A percentile compares a stretch with the other conserved stretches of the same genome.
phyloP scores from a whole-genome alignment of 2,797 vertebrate species.

The Aplochiton taeniatus region DNA sequence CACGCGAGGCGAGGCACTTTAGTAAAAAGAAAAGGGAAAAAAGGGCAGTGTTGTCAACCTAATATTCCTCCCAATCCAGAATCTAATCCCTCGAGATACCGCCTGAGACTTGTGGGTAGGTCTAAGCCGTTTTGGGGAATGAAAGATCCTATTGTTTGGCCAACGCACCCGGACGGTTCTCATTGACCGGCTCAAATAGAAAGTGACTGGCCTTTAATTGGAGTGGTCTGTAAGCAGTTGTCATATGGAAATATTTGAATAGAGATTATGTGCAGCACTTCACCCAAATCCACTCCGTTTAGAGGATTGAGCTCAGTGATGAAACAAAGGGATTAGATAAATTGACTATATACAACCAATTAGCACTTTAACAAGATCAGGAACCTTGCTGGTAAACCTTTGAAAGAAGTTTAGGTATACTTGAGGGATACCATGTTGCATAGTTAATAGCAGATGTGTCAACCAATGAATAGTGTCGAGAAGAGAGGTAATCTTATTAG shows the following conservation, averaged over 20 bases:
- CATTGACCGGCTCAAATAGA: constrained; percentile 69
- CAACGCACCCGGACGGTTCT: constrained; percentile 71
- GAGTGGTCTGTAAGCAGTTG: constrained; percentile 74
- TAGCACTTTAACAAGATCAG: constrained; percentile 68
- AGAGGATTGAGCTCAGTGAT: constrained; percentile 59
- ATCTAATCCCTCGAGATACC: constrained; percentile 87
- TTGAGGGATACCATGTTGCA: constrained; percentile 51
- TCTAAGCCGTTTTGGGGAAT: constrained; percentile 65
- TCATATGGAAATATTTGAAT: constrained; percentile 87
- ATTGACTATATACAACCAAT: constrained; percentile 80
- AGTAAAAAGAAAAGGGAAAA: constrained; percentile 75
- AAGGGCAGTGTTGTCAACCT: constrained; percentile 81
- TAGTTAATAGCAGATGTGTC: constrained; percentile 70
- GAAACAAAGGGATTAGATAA: constrained; percentile 78
- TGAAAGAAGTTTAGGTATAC: constrained; percentile 63
- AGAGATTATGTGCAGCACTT: constrained; percentile 80
- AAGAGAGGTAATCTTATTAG: constrained; percentile 36
- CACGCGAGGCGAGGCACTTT: constrained; percentile 82
- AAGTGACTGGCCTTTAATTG: constrained; percentile 82
- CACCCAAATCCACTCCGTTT: constrained; percentile 77
- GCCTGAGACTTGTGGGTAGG: constrained; percentile 78
- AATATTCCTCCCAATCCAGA: constrained; percentile 81
- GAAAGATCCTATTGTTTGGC: constrained; percentile 87
- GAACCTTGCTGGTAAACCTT: constrained; percentile 75
- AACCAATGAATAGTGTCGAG: constrained; percentile 47